A percentile compares a stretch with the other conserved stretches of the same genome.
phyloP scores from a whole-genome alignment of 2,888 invertebrate genomes.

The Apamea sordens region DNA sequence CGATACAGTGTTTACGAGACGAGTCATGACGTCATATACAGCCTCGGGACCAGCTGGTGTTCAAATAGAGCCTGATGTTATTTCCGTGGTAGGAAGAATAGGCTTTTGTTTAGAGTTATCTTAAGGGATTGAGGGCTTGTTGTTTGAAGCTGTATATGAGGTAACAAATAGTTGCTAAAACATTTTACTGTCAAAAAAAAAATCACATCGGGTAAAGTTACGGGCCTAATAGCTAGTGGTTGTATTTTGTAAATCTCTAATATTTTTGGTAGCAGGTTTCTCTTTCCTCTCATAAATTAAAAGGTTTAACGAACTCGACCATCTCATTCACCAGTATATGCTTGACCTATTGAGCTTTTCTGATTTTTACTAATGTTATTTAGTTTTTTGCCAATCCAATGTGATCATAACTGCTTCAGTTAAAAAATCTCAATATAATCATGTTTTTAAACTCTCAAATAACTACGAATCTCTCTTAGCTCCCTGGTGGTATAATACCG shows the following conservation, averaged over 20 bases:
- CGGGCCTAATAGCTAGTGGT: background rate
- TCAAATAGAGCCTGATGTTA: slow-evolving; percentile 14
- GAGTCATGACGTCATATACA: slow-evolving; percentile 26
- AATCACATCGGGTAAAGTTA: background rate
- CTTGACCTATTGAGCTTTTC: background rate
- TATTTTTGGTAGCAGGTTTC: background rate
- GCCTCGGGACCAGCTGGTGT: slow-evolving; percentile 1
- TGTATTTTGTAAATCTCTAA: background rate
- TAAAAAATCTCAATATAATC: background rate
- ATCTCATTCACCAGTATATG: background rate
- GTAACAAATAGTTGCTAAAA: background rate
- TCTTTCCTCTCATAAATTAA: background rate
- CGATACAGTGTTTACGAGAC: background rate
- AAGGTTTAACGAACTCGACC: background rate
- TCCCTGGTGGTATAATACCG: slow-evolving; percentile 11
- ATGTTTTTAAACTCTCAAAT: background rate
- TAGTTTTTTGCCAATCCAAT: background rate
- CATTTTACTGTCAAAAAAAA: background rate
- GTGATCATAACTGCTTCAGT: background rate
- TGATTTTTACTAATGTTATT: background rate
- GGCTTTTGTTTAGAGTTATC: slow-evolving; percentile 19
- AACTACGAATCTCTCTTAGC: background rate
- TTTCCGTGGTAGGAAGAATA: background rate
- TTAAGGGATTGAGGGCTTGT: background rate
- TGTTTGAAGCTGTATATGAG: background rate